Base-by-base conservation (phyloP, 2,888 invertebrate genomes). In the Rapana venosa region DNA sequence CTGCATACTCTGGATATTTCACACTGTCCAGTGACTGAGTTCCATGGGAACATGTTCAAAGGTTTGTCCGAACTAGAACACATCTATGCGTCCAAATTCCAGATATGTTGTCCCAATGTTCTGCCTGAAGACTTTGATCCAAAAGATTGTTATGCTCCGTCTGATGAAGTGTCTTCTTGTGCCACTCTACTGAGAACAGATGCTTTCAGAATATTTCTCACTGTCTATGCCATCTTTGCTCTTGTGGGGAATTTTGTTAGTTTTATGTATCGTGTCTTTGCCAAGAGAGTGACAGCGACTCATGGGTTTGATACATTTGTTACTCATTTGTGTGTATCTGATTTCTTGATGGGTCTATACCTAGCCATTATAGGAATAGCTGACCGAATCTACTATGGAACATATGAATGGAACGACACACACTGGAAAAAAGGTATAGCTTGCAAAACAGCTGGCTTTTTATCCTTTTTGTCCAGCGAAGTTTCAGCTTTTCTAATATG, bases 401-500 rank as follows among this genome's bases (percentile, higher is more conserved):
- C 87, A 22, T 94, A 94, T 90, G 90, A 92, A 15, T 92, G 92
- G 93, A 91, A 93, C 74, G 93, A 93, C 35, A 87, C 89, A 30
- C 15, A 90, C 11, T 94, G 94, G 94, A 90, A 92, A 74, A 88
- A 90, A 56, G 93, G 93, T 32, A 56, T 32, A 6, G 88, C 88
- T 15, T 94, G 94, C 87, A 88, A 92, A 56, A 11, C 93, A 88
- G 93, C 94, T 8, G 94, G 94, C 22, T 90, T 92, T 32, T 77
- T 94, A 35, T 91, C 93, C 0, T 91, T 93, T 5, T n/a, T 93
- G 56, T 97, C 97, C 90, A 97, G 97, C 90, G 97, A 97, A 94
- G 97, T 97, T 5, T 97, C 97, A 0, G 97, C 97, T 2, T 94
- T 97, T 91, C 96, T 97, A 87, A 96, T 97, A 17, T 96, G 97